These are phyloP conservation scores for Drosophila quadrilineata DNA, from an alignment of 1,140 invertebrate species.

Conservation along the genomic window DNA sequence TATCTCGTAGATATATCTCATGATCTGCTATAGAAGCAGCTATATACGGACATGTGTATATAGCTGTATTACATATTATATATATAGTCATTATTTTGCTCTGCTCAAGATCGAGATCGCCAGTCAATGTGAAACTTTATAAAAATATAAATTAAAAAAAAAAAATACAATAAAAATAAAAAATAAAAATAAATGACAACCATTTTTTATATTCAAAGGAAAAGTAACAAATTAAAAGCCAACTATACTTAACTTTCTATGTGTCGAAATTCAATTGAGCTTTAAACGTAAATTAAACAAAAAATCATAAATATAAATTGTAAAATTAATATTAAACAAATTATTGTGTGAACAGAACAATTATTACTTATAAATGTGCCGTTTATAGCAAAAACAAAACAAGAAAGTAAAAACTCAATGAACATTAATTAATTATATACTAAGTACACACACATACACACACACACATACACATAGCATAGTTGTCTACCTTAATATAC, in stretches of 20 bases:
- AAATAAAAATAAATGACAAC: not conserved
- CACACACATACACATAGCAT: constrained; percentile 25
- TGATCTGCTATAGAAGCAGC: no score
- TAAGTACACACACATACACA: constrained; percentile 28
- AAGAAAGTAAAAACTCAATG: no score
- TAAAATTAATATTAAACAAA: constrained; percentile 1
- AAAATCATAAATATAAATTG: not conserved
- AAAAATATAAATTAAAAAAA: no score
- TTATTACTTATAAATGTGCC: constrained; percentile 79
- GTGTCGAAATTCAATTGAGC: constrained; percentile 75
- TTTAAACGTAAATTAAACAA: constrained; percentile 53
- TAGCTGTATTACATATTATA: no score
- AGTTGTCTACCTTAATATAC: constrained; percentile 74
- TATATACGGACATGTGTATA: no score
- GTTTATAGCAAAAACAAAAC: constrained; percentile 62
- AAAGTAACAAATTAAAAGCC: constrained; percentile 6
- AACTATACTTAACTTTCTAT: constrained; percentile 50
- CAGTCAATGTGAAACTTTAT: no score
- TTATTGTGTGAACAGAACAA: constrained; percentile 27
- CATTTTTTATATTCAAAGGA: constrained; percentile 3
- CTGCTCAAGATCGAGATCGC: no score
- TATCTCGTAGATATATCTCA: no score
- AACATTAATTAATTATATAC: constrained; percentile 15
- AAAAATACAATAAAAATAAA: not conserved
- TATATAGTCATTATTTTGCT: no score